Evolutionary conservation across 2,113 vertebrate species (phyloP).

Genomic region (Myiozetetes cayanensis): DNA sequence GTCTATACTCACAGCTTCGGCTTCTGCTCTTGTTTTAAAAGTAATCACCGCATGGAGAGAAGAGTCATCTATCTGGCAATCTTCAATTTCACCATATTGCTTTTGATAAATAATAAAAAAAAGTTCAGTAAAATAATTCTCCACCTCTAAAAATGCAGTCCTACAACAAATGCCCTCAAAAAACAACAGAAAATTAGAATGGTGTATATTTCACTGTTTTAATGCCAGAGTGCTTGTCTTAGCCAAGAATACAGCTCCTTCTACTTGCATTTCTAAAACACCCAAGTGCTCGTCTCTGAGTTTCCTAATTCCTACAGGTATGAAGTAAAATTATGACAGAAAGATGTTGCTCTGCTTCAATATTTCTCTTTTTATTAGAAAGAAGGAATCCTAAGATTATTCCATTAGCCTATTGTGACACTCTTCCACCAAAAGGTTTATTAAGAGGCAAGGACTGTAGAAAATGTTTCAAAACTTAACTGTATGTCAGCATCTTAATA

Average conservation of each 20-base stretch:
- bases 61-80: slow-evolving; percentile 90
- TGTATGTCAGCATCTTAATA: background rate
- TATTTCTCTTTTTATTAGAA: background rate
- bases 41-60: slow-evolving; percentile 87
- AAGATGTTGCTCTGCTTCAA: background rate
- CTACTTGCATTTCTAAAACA: background rate
- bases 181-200: background rate
- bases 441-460: background rate
- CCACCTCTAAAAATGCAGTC: background rate
- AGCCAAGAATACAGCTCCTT: background rate
- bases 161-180: background rate
- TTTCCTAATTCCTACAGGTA: background rate
- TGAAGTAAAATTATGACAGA: background rate
- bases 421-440: background rate
- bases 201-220: background rate
- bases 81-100: slow-evolving; percentile 98
- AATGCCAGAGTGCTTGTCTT: background rate
- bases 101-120: slow-evolving; percentile 70
- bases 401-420: background rate
- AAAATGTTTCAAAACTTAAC: background rate
- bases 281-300: rapidly evolving
- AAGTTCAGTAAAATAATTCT: slow-evolving; percentile 22
- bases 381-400: background rate
- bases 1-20: slow-evolving; percentile 86
- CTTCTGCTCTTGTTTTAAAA: slow-evolving; percentile 91